phyloP scores from a whole-genome alignment of 1,140 invertebrate species.

The Scaptodrosophila lebanonensis region DNA sequence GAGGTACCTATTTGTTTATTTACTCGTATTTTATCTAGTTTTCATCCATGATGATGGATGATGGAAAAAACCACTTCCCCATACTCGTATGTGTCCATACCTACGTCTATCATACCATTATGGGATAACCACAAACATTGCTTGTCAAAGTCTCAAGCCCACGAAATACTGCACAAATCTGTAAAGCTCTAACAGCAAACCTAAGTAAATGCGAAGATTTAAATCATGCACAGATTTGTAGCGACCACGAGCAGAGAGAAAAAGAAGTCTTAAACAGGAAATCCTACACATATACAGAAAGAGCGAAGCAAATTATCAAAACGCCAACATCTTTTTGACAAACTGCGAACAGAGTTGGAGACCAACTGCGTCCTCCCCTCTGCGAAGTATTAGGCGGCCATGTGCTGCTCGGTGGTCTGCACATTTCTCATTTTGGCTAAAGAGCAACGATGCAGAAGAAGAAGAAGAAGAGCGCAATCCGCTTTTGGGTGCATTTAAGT shows the following conservation, averaged over 20 bases:
- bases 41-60: too few species aligned
- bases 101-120: too few species aligned
- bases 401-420: slow-evolving; percentile 30
- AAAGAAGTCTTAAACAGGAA: slow-evolving; percentile 52
- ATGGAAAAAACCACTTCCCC: too few species aligned
- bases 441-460: too few species aligned
- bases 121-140: slow-evolving; percentile 19
- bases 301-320: slow-evolving; percentile 68
- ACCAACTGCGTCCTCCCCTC: slow-evolving; percentile 1
- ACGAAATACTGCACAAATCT: slow-evolving; percentile 19
- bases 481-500: slow-evolving; percentile 36
- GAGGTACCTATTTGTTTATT: too few species aligned
- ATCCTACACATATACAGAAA: slow-evolving; percentile 55
- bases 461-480: slow-evolving; percentile 44
- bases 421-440: slow-evolving; percentile 28
- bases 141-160: slow-evolving; percentile 43
- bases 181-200: slow-evolving; percentile 50
- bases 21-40: too few species aligned
- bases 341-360: slow-evolving; percentile 55
- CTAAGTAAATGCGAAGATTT: slow-evolving; percentile 66
- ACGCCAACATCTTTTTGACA: slow-evolving; percentile 75
- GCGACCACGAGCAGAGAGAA: slow-evolving; percentile 25
- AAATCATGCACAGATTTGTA: slow-evolving; percentile 63
- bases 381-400: not conserved
- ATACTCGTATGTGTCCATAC: too few species aligned